Evolutionary conservation across 2,888 invertebrate species (phyloP).

Genomic region (Acleris emargana): DNA sequence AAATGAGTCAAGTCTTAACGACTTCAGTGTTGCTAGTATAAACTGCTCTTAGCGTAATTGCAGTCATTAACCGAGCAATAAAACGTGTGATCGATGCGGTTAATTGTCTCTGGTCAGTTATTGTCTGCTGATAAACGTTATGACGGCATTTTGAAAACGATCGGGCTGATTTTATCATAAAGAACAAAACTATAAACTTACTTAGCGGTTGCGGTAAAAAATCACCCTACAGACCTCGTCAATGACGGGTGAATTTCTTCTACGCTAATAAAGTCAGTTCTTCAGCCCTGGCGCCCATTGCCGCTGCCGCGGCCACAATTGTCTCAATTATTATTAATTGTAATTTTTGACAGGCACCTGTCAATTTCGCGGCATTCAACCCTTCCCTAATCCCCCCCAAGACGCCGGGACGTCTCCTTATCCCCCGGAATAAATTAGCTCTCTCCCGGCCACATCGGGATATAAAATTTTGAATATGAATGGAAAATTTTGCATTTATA

Average conservation of each 20-base stretch:
- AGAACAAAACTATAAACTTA: no score
- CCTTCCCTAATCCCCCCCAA: constrained; percentile 81
- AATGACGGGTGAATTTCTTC: no score
- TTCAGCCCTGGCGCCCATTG: constrained; percentile 19
- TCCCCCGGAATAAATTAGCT: constrained; percentile 90
- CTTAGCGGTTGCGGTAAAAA: no score
- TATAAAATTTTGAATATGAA: constrained; percentile 96
- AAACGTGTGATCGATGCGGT: constrained; percentile 75
- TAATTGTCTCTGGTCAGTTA: constrained; percentile 55
- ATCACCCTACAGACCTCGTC: not conserved
- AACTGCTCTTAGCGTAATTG: constrained; percentile 75
- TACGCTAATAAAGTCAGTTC: constrained; percentile 12
- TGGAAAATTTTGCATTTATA: constrained; percentile 94
- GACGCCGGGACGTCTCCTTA: constrained; percentile 75
- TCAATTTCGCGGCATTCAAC: constrained; percentile 80
- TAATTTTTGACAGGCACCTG: constrained; percentile 84
- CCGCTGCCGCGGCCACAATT: constrained; percentile 60
- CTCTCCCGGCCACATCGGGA: constrained; percentile 87
- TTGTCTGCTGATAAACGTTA: constrained; percentile 16
- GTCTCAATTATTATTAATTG: constrained; percentile 82
- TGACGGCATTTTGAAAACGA: not conserved
- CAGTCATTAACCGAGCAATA: constrained; percentile 76
- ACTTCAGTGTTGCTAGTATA: constrained; percentile 41
- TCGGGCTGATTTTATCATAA: no score
- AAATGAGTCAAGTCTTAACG: constrained; percentile 1